These are phyloP conservation scores for Ophonus ardosiacus DNA, from an alignment of 2,888 invertebrate species.

Conservation along the genomic window DNA sequence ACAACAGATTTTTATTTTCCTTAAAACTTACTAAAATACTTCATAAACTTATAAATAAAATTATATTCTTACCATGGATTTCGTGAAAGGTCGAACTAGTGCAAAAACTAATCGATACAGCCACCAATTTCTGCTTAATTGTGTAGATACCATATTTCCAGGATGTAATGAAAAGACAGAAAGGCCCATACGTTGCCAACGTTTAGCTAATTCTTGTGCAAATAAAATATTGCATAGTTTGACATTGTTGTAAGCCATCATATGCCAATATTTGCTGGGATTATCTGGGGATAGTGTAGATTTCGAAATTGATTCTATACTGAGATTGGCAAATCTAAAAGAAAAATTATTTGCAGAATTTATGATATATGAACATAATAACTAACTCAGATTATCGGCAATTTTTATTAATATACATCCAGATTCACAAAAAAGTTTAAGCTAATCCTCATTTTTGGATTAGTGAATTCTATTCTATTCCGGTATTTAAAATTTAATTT, in stretches of 20 bases:
- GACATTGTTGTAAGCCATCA: constrained; percentile 93
- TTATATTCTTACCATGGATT: constrained; percentile 85
- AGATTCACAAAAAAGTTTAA: no score
- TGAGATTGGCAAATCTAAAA: constrained; percentile 78
- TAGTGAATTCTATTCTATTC: no score
- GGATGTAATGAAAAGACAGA: constrained; percentile 91
- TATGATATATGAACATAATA: no score
- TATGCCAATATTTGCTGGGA: constrained; percentile 84
- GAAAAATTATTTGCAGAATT: not conserved
- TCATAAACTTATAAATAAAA: not conserved
- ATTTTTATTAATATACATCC: no score
- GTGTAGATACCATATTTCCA: constrained; percentile 92
- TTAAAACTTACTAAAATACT: no score
- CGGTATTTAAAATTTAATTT: no score
- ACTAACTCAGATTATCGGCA: no score
- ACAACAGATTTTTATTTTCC: no score
- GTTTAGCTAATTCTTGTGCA: constrained; percentile 86
- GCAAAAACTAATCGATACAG: constrained; percentile 86
- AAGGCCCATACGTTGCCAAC: constrained; percentile 83
- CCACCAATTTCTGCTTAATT: constrained; percentile 91
- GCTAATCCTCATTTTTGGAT: no score
- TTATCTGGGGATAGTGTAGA: constrained; percentile 84
- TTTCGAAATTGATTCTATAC: constrained; percentile 76
- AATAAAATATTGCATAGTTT: constrained; percentile 93
- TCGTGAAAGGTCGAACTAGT: constrained; percentile 94